Evolutionary conservation across 2,888 invertebrate species (phyloP), one percentile per base, ranked within the genome.

Genomic region (Ichneumon xanthorius): DNA sequence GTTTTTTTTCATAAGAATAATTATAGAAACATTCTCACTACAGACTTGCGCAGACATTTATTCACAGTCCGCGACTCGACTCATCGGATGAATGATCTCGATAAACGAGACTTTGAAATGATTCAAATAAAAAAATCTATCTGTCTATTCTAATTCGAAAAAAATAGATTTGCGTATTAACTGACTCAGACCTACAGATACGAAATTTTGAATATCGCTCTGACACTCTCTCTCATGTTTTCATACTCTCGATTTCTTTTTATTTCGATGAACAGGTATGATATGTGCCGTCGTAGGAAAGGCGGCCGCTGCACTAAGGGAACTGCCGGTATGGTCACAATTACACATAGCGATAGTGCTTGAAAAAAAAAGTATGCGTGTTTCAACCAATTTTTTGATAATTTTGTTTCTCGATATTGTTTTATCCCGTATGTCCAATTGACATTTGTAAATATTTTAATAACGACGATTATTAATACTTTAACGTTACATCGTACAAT

Each of bases 301-400:
- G 98, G 98, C 95, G 98, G 98, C 95, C 97, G 98, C 95, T 98
- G 98, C 96, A 98, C 98, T 94, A 98, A 98, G 96, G 98, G 98
- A 97, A 98, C 98, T 95, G 98, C 98, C 95, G 98, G 98, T 98
- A 98, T 97, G 96, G 95, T 93, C 92, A 92, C 65, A 72, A 92
- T 92, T 92, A 92, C 86, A 92, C 91, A 91, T 85, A 80, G 92
- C 89, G 91, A 92, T 92, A 90, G 92, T 80, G 85, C 79, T 85
- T 85, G 58, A 55, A 70, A 73, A 76, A 73, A 26, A 26, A 22
- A 73, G 14, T 4, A 37, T 61, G 37, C 75, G 48, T 50, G 26
- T 65, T 53, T 71, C 48, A 26, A 80, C 14, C 2, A 63, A 87
- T 84, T 82, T 87, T 85, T 82, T 75, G 80, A 76, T 85, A 79